phyloP scores from a whole-genome alignment of 2,888 invertebrate genomes.

The Epiblema foenella region DNA sequence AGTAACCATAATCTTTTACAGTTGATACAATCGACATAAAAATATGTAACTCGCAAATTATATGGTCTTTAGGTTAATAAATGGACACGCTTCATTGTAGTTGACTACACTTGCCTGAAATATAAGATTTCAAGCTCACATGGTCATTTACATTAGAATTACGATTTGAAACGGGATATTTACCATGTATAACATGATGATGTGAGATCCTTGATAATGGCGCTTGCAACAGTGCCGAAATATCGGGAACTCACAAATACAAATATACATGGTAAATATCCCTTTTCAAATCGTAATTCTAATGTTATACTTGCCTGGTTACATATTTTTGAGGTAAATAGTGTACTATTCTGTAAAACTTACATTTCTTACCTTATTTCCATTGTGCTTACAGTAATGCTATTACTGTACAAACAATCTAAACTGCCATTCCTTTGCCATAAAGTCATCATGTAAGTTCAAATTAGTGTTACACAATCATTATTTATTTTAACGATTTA shows the following conservation, averaged over 20 bases:
- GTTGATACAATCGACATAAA: neutral
- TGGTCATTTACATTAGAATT: too few relatives aligned
- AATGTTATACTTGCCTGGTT: neutral
- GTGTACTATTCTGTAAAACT: too few relatives aligned
- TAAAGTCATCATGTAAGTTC: neutral
- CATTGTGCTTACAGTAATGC: neutral
- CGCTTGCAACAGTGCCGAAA: too few relatives aligned
- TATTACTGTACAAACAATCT: neutral
- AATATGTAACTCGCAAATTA: too few relatives aligned
- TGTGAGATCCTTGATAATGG: too few relatives aligned
- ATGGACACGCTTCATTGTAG: neutral
- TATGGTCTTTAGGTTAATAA: neutral
- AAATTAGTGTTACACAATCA: conserved; percentile 9
- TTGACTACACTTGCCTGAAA: neutral
- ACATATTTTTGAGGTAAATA: neutral
- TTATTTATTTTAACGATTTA: conserved; percentile 1
- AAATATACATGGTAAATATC: too few relatives aligned
- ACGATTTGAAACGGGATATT: too few relatives aligned
- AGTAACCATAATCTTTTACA: neutral
- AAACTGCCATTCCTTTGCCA: neutral
- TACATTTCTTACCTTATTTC: neutral
- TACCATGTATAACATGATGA: too few relatives aligned
- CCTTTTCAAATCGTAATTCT: too few relatives aligned
- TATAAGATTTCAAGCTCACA: too few relatives aligned
- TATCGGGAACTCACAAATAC: too few relatives aligned